These are phyloP conservation scores for Stichopus chloronotus DNA, from an alignment of 35 echinoderm and acorn worm species.

Conservation along the genomic window DNA sequence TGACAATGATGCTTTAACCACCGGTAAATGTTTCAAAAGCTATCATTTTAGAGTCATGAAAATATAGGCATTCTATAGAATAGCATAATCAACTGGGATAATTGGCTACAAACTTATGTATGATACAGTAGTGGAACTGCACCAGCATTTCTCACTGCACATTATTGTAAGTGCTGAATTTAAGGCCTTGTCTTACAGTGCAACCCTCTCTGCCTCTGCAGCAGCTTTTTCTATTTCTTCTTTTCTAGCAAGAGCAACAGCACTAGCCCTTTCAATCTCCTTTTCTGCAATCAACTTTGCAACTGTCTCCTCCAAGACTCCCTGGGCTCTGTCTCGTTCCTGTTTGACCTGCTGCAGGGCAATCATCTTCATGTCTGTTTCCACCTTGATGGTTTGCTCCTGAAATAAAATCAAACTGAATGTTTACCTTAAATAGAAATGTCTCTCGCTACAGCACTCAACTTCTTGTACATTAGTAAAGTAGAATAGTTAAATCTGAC, in stretches of 20 bases:
- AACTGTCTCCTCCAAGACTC: conserved; percentile 72
- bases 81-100: too few species aligned
- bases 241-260: conserved; percentile 73
- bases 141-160: too few species aligned
- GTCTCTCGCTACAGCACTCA: too few species aligned
- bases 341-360: conserved; percentile 73
- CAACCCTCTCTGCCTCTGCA: conserved; percentile 77
- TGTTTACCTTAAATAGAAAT: not conserved
- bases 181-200: conserved; percentile 57
- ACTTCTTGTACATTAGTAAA: too few species aligned
- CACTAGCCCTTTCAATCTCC: conserved; percentile 71
- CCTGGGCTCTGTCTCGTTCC: conserved; percentile 77
- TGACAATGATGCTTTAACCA: too few species aligned
- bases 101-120: too few species aligned
- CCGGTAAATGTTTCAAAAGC: too few species aligned
- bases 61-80: too few species aligned
- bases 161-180: too few species aligned
- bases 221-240: conserved; percentile 78
- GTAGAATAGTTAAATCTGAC: too few species aligned
- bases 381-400: conserved; percentile 59
- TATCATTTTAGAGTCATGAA: too few species aligned
- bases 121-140: too few species aligned
- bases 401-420: not conserved
- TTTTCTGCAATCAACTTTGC: conserved; percentile 62
- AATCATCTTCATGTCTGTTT: conserved; percentile 83